Conservation (phyloP, 2,888 invertebrate genomes). For the Pheosia tremula region DNA sequence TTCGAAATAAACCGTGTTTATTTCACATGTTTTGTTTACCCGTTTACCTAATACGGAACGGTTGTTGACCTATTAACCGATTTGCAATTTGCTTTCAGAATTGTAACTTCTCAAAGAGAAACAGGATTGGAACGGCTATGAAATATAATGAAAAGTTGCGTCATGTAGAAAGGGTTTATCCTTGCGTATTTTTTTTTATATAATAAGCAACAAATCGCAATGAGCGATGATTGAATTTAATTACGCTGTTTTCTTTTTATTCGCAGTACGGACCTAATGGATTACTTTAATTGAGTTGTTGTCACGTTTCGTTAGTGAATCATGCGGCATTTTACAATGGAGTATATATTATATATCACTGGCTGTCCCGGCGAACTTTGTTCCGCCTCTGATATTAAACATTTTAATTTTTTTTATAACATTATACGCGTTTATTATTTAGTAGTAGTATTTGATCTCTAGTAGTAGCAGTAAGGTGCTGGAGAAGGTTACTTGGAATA, state of each 20-base stretch:
- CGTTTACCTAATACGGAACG: constrained; percentile 19
- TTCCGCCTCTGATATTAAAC: too few relatives aligned
- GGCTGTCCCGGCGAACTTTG: too few relatives aligned
- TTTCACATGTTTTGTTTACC: constrained; percentile 3
- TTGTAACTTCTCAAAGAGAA: constrained; percentile 32
- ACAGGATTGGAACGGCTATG: constrained; percentile 50
- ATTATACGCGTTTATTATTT: too few relatives aligned
- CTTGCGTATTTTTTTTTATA: constrained; percentile 51
- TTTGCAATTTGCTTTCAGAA: constrained; percentile 35
- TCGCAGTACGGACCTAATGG: constrained; percentile 17
- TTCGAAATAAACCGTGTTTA: not conserved
- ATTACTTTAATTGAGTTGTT: too few relatives aligned
- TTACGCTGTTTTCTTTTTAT: constrained; percentile 29
- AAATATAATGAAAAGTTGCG: constrained; percentile 61
- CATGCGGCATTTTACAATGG: too few relatives aligned
- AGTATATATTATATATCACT: too few relatives aligned
- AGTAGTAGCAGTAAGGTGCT: too few relatives aligned
- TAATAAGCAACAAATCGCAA: constrained; percentile 29
- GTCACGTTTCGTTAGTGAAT: too few relatives aligned
- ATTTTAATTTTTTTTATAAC: too few relatives aligned
- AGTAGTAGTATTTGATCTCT: too few relatives aligned
- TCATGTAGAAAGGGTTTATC: constrained; percentile 70
- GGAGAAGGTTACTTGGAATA: too few relatives aligned
- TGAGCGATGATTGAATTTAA: constrained; percentile 38
- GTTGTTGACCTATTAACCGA: constrained; percentile 23